These are phyloP conservation scores for Brachionus paranguensis DNA, from an alignment of 1,140 invertebrate genomes.

Conservation along the genomic window DNA sequence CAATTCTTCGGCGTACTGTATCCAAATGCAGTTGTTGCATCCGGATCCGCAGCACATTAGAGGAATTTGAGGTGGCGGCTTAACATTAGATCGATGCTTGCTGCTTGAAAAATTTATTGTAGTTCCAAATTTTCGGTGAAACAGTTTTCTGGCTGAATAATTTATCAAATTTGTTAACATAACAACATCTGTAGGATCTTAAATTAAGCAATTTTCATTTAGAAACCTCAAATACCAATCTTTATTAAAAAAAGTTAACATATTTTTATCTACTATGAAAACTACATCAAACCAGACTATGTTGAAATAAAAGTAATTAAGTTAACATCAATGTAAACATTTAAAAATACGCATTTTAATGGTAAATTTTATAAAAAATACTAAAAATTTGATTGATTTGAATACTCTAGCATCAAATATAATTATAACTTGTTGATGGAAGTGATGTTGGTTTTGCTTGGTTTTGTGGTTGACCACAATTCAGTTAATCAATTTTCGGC, in stretches of 20 bases:
- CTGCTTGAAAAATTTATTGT: background rate
- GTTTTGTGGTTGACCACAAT: no score
- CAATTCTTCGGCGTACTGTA: slow-evolving; percentile 17
- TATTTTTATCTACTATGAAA: background rate
- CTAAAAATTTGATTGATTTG: background rate
- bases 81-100: background rate
- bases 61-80: background rate
- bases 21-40: slow-evolving; percentile 18
- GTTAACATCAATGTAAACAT: background rate
- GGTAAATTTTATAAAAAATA: background rate
- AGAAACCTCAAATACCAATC: background rate
- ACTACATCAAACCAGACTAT: no score
- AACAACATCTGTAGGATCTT: background rate
- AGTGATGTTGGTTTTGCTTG: no score
- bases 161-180: background rate
- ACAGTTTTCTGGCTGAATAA: background rate
- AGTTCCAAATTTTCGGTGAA: background rate
- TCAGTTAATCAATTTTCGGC: no score
- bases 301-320: no score
- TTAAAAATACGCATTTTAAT: background rate
- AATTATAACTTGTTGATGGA: no score
- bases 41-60: slow-evolving; percentile 25
- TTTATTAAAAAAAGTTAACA: background rate
- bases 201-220: background rate
- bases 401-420: no score